A percentile compares a stretch with the other conserved stretches of the same genome.
Evolutionary conservation across 2,113 vertebrate species (phyloP).

Genomic region (Lycaon pictus): DNA sequence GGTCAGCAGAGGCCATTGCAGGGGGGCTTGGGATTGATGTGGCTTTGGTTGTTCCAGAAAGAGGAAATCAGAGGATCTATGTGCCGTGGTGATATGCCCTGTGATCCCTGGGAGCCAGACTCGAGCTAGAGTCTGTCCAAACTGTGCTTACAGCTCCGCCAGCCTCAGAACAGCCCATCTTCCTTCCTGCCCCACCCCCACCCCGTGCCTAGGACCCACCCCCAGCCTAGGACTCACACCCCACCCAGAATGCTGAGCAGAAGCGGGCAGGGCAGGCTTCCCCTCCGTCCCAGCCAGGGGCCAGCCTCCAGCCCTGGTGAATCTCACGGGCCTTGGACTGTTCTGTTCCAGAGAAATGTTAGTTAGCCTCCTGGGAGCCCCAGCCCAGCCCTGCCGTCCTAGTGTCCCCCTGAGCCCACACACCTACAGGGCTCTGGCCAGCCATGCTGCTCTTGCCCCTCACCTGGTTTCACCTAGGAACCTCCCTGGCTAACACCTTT

Average conservation of each 20-base stretch:
- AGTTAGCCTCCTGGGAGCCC: neutral
- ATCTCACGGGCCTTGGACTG: neutral
- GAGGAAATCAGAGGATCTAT: neutral
- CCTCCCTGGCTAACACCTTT: neutral
- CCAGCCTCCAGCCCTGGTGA: neutral
- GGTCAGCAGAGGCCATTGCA: neutral
- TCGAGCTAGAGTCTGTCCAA: conserved; percentile 83
- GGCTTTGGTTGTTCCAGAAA: neutral
- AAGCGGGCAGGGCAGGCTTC: neutral
- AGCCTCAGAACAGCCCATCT: neutral
- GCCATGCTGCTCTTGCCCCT: neutral
- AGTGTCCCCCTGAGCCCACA: neutral
- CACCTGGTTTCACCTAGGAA: neutral
- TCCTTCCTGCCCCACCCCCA: accelerated
- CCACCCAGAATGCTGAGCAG: neutral
- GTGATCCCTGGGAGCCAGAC: conserved; percentile 75
- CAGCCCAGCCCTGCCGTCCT: neutral
- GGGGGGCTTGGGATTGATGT: neutral
- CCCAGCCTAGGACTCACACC: neutral
- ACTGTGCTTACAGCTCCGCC: conserved; percentile 36
- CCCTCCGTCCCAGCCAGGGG: neutral
- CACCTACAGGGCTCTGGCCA: too few relatives aligned
- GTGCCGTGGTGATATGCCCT: neutral
- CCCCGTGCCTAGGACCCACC: neutral
- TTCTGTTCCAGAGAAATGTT: neutral